These are phyloP conservation scores for Anthopleura sola DNA, from an alignment of 64 coral and sea anemone species.

Conservation along the genomic window DNA sequence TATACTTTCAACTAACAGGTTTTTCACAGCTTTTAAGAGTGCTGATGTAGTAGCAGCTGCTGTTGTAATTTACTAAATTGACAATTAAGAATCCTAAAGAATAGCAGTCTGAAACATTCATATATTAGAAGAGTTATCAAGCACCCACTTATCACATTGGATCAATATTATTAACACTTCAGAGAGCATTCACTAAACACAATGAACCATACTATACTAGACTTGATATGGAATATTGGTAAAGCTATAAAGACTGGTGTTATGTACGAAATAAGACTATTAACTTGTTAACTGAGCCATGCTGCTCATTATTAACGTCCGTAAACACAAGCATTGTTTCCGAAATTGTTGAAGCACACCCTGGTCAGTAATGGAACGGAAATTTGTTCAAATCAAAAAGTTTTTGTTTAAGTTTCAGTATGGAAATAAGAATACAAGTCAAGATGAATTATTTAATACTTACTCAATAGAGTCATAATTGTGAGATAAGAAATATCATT, in stretches of 20 bases:
- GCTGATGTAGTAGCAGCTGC: background rate
- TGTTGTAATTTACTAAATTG: conserved; percentile 14
- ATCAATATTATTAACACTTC: conserved; percentile 13
- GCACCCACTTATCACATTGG: conserved; percentile 3
- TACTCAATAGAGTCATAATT: background rate
- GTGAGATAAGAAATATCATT: background rate
- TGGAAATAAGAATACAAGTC: background rate
- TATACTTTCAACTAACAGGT: background rate
- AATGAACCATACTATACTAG: background rate
- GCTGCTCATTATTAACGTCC: background rate
- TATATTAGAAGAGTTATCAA: conserved; percentile 3
- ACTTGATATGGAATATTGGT: background rate
- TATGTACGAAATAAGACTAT: background rate
- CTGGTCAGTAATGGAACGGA: background rate
- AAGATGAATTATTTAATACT: background rate
- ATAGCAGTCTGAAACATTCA: conserved; percentile 3
- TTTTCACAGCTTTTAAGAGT: conserved; percentile 6
- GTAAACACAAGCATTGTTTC: background rate
- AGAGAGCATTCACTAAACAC: background rate
- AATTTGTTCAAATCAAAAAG: background rate
- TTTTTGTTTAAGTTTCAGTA: background rate
- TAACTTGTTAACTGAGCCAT: conserved; percentile 2
- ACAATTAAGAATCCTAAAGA: conserved; percentile 11
- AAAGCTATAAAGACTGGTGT: background rate
- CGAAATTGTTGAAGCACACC: background rate